phyloP scores from a whole-genome alignment of 2,113 vertebrate species.

The Progne subis region DNA sequence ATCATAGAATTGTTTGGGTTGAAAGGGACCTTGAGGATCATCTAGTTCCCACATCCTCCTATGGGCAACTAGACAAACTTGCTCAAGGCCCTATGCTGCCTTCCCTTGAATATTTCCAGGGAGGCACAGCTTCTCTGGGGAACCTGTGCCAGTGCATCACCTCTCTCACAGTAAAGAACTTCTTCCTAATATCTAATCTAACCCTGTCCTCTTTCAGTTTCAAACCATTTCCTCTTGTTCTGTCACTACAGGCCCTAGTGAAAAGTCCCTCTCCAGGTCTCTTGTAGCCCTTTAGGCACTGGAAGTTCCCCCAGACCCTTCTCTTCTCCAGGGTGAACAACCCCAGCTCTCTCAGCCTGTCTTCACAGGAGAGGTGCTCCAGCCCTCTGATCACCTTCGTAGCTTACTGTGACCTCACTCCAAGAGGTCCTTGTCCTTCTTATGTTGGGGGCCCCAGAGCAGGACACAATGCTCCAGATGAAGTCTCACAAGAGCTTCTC shows the following conservation, averaged over 20 bases:
- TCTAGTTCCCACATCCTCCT: neutral
- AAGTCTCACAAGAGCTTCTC: neutral
- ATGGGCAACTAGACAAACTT: neutral
- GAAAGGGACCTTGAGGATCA: neutral
- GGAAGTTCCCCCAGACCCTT: neutral
- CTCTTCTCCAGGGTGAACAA: neutral
- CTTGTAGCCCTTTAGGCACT: neutral
- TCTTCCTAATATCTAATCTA: neutral
- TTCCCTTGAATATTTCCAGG: neutral
- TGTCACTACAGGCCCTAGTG: neutral
- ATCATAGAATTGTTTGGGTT: neutral
- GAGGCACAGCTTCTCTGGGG: neutral
- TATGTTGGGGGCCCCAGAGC: neutral
- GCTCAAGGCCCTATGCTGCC: neutral
- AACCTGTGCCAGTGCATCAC: neutral
- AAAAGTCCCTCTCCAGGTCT: neutral
- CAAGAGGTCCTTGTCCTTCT: neutral
- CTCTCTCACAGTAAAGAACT: neutral
- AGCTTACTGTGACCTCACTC: neutral
- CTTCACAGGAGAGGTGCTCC: neutral
- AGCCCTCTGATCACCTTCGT: accelerated
- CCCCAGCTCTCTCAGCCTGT: neutral
- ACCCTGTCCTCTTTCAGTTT: neutral
- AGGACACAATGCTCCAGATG: neutral
- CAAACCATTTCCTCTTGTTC: neutral